Conservation (phyloP, 2,113 vertebrate genomes). For the Galemys pyrenaicus region DNA sequence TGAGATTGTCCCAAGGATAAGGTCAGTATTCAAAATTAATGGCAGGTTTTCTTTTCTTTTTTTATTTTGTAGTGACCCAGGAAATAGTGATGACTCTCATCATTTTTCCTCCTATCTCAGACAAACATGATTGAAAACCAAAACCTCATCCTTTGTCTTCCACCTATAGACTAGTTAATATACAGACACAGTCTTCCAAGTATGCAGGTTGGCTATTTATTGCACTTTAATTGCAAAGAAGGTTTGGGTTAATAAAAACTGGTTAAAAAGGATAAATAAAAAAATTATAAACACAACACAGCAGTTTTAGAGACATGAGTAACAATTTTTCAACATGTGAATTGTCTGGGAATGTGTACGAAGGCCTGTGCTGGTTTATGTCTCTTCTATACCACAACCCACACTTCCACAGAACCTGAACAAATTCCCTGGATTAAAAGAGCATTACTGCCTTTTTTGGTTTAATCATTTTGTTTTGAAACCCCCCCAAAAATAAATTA, state of each 20-base stretch:
- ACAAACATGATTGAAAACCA: neutral
- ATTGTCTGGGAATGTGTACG: neutral
- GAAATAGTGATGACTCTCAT: neutral
- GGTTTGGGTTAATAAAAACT: neutral
- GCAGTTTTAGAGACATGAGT: neutral
- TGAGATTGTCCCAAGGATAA: neutral
- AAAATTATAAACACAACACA: neutral
- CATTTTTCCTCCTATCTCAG: neutral
- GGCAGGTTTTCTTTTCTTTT: neutral
- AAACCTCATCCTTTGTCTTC: neutral
- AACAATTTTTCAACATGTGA: neutral
- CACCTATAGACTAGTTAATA: neutral
- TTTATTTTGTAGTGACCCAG: neutral
- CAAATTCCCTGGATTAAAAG: neutral
- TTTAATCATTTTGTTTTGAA: conserved; percentile 19
- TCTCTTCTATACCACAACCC: neutral
- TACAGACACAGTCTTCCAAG: neutral
- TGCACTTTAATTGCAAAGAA: neutral
- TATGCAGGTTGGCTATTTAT: neutral
- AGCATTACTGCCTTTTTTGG: neutral
- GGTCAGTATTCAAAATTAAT: neutral
- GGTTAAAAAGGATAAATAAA: neutral
- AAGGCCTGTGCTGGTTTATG: neutral
- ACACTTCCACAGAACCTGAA: neutral
- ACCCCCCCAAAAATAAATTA: neutral